Percentiles rank a stretch among this genome's conserved stretches.
Conservation (phyloP, 2,113 vertebrate species). For the Lutjanus erythropterus region DNA sequence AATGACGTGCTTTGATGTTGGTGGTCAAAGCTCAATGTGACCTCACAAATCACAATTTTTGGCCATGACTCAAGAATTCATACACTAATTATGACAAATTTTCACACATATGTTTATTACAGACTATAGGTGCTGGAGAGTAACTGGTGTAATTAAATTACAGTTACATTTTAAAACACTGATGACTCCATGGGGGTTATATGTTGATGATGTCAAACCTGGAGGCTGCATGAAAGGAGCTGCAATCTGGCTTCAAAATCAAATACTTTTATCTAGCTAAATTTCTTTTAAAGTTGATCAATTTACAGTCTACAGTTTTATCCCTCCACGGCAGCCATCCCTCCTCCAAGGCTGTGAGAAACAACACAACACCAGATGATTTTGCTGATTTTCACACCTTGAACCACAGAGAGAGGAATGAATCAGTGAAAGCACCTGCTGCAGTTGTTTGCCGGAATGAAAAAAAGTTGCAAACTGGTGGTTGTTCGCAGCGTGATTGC, state of each 20-base stretch:
- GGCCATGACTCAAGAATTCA: too few relatives aligned
- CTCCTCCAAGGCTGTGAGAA: neutral
- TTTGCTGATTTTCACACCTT: slow-evolving; percentile 34
- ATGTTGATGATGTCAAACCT: too few relatives aligned
- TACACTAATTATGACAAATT: too few relatives aligned
- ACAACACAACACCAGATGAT: slow-evolving; percentile 8
- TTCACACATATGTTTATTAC: too few relatives aligned
- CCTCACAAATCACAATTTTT: too few relatives aligned
- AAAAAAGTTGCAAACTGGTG: slow-evolving; percentile 2
- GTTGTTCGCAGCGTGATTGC: slow-evolving; percentile 19
- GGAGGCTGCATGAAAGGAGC: neutral
- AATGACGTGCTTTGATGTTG: too few relatives aligned
- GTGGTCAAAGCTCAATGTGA: too few relatives aligned
- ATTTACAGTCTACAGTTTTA: neutral
- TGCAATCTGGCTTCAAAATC: neutral
- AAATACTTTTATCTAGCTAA: neutral
- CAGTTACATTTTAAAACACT: too few relatives aligned
- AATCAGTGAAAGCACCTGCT: slow-evolving; percentile 46
- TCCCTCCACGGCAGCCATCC: neutral
- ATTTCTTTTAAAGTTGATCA: slow-evolving; percentile 12
- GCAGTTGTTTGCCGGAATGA: slow-evolving; percentile 15
- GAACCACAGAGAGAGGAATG: slow-evolving; percentile 22
- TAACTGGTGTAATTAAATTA: too few relatives aligned
- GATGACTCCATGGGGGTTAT: too few relatives aligned
- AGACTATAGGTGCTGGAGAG: too few relatives aligned